phyloP scores from a whole-genome alignment of 1,140 invertebrate genomes.

The Xylocopa sonorina region DNA sequence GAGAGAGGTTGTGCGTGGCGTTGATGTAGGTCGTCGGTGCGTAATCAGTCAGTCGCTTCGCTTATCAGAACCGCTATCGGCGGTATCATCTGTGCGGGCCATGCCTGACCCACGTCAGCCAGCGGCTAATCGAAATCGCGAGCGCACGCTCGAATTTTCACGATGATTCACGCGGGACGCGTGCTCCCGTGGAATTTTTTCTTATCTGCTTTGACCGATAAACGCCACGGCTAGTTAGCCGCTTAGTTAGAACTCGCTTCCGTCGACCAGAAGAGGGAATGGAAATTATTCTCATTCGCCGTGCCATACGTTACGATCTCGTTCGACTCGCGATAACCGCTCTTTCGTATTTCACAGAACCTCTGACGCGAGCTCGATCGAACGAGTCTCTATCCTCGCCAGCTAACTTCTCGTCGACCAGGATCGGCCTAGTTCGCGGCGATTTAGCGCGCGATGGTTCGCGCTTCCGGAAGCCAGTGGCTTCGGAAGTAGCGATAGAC shows the following conservation, averaged over 20 bases:
- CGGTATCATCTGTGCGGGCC: conserved; percentile 38
- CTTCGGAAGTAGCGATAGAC: conserved; percentile 13
- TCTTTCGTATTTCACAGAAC: no score
- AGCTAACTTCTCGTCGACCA: no score
- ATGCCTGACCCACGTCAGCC: conserved; percentile 50
- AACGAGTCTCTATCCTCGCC: no score
- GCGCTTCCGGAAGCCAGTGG: conserved; percentile 23
- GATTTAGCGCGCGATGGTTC: conserved; percentile 23
- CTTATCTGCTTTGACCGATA: conserved; percentile 7
- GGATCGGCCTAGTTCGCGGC: conserved; percentile 10
- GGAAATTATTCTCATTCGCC: background rate
- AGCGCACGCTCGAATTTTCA: conserved; percentile 9
- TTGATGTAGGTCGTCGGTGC: conserved; percentile 69
- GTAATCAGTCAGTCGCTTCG: conserved; percentile 60
- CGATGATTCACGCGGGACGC: background rate
- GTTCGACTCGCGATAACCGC: no score
- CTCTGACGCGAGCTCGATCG: no score
- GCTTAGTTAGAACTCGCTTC: background rate
- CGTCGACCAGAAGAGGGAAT: background rate
- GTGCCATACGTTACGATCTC: no score
- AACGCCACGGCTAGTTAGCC: background rate
- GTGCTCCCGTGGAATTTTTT: background rate
- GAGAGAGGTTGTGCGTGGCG: background rate
- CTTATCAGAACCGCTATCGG: conserved; percentile 53
- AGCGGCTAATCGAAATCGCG: conserved; percentile 16